Conservation (phyloP, 2,113 vertebrate species). For the Climacteris rufus region DNA sequence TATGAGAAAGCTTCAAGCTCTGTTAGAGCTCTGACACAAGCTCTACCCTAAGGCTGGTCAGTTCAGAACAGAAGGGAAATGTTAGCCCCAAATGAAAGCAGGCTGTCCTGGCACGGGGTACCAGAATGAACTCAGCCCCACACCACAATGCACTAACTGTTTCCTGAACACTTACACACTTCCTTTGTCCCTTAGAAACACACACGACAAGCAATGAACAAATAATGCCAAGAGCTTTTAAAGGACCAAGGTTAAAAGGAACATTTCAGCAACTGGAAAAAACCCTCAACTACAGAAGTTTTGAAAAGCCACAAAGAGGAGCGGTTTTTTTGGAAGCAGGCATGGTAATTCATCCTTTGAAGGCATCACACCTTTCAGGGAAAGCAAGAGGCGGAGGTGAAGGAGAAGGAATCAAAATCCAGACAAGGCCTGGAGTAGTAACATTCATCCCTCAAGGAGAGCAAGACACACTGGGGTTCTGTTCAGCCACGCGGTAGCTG, state of each 20-base stretch:
- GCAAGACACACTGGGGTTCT: constrained; percentile 5
- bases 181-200: constrained; percentile 42
- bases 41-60: background rate
- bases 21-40: background rate
- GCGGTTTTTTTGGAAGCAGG: background rate
- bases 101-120: background rate
- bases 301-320: constrained; percentile 28
- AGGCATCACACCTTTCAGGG: constrained; percentile 64
- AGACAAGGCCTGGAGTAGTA: background rate
- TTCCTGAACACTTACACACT: constrained; percentile 33
- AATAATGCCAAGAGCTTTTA: constrained; percentile 15
- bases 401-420: constrained; percentile 47
- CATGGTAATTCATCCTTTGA: constrained; percentile 22
- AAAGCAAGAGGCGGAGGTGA: constrained; percentile 22
- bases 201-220: constrained; percentile 10
- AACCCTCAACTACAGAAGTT: background rate
- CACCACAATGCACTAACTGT: constrained; percentile 18
- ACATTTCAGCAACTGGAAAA: background rate
- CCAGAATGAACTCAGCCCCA: constrained; percentile 27
- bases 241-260: constrained; percentile 31
- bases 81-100: background rate
- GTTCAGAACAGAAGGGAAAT: background rate
- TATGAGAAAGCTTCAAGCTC: background rate
- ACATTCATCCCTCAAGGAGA: background rate
- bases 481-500: constrained; percentile 59